phyloP scores from a whole-genome alignment of 2,113 vertebrate genomes.

The Pangasianodon hypophthalmus region DNA sequence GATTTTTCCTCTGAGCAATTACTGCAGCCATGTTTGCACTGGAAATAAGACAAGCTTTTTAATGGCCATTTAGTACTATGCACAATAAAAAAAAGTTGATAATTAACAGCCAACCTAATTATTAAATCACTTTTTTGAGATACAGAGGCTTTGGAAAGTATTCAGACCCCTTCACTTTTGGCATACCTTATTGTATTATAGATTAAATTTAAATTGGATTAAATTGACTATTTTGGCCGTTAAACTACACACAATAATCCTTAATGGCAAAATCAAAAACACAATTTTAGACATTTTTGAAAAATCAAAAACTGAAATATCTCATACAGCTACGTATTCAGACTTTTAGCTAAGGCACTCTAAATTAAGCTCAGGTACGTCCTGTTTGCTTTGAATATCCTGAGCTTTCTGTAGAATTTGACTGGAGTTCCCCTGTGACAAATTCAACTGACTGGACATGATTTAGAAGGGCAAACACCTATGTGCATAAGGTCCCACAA shows the following conservation, averaged over 20 bases:
- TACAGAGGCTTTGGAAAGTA: neutral
- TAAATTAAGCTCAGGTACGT: neutral
- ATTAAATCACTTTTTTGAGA: neutral
- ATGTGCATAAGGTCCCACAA: neutral
- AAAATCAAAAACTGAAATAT: neutral
- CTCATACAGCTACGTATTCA: neutral
- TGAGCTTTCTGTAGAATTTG: neutral
- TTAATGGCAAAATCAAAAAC: neutral
- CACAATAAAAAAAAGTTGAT: neutral
- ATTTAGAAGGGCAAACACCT: neutral
- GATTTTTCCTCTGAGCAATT: constrained; percentile 5
- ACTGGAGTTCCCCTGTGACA: neutral
- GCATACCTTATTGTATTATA: neutral
- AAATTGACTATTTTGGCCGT: neutral
- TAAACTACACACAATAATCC: neutral
- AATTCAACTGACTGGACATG: neutral
- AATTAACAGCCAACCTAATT: neutral
- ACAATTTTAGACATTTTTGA: neutral
- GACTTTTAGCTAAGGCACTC: neutral
- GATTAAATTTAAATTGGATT: neutral
- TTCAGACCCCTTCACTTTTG: neutral
- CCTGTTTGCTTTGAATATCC: neutral
- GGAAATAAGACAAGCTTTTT: neutral
- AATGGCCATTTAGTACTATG: neutral
- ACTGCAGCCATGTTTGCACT: neutral